These are phyloP conservation scores for Mustelus asterias DNA, from an alignment of 2,113 vertebrate genomes.

Conservation along the genomic window DNA sequence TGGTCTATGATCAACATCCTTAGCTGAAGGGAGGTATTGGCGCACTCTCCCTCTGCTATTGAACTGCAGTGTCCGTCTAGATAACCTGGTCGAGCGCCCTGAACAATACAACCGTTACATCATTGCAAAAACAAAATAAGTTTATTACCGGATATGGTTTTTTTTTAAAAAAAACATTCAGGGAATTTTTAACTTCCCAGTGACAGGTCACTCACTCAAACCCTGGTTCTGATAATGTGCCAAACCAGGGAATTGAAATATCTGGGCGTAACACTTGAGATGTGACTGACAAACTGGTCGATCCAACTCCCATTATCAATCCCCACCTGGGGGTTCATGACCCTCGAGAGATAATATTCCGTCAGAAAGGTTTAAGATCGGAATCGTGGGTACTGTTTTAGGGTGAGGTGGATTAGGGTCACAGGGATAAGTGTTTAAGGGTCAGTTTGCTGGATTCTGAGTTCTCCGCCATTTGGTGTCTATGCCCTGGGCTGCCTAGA, in stretches of 20 bases:
- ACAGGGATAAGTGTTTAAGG: too few relatives aligned
- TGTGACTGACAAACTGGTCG: neutral
- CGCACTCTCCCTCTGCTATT: neutral
- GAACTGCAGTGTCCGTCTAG: neutral
- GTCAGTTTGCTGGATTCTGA: too few relatives aligned
- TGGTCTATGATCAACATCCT: neutral
- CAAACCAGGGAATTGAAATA: neutral
- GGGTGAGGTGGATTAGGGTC: too few relatives aligned
- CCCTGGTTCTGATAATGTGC: neutral
- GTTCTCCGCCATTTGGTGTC: too few relatives aligned
- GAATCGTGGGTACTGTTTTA: too few relatives aligned
- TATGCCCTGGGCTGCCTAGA: too few relatives aligned
- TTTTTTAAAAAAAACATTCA: neutral
- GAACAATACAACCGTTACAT: neutral
- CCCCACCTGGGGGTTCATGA: too few relatives aligned
- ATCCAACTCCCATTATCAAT: too few relatives aligned
- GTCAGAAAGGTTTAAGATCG: too few relatives aligned
- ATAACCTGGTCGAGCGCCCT: neutral
- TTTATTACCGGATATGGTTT: neutral
- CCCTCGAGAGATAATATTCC: too few relatives aligned
- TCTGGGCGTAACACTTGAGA: neutral
- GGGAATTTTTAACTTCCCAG: neutral
- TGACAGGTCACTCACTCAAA: neutral
- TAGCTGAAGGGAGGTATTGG: neutral
- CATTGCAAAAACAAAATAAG: slow-evolving; percentile 3